phyloP scores from a whole-genome alignment of 2,888 invertebrate genomes.

The Mesochorus sp. region DNA sequence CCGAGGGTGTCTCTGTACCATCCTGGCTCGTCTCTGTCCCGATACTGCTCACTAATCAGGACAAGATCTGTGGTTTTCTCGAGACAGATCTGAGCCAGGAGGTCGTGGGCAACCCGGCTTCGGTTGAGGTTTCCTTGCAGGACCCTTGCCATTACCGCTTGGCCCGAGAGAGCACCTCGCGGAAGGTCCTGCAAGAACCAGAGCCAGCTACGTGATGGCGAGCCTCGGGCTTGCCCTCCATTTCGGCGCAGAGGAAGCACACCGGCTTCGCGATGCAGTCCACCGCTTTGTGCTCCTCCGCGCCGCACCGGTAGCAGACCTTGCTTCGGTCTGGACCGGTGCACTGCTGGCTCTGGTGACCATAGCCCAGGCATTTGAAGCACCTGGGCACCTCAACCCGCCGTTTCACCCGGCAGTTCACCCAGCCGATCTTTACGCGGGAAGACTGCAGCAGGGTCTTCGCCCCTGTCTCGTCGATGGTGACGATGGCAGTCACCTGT shows the following conservation, averaged over 20 bases:
- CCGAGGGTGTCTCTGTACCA: conserved; percentile 38
- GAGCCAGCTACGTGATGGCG: neutral
- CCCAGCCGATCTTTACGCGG: conserved; percentile 6
- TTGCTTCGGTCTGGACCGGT: neutral
- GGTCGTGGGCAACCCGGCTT: conserved; percentile 33
- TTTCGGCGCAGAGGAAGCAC: conserved; percentile 11
- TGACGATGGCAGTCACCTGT: too few relatives aligned
- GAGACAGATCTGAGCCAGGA: conserved; percentile 41
- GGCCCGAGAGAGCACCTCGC: conserved; percentile 18
- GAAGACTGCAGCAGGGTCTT: neutral
- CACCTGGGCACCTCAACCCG: conserved; percentile 31
- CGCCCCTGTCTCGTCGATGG: neutral
- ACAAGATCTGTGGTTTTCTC: conserved; percentile 40
- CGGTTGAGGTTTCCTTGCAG: conserved; percentile 53
- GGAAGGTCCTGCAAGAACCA: conserved; percentile 22
- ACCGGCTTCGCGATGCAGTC: conserved; percentile 11
- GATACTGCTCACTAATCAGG: conserved; percentile 49
- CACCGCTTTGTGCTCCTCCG: conserved; percentile 19
- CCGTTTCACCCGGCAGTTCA: conserved; percentile 29
- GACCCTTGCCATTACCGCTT: conserved; percentile 15
- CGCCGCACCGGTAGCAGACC: conserved; percentile 33
- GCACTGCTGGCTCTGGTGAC: neutral
- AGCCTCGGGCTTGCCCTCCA: neutral
- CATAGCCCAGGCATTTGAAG: conserved; percentile 30
- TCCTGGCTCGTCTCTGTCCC: neutral